phyloP scores from a whole-genome alignment of 1,140 invertebrate genomes.

The Eumeta japonica region DNA sequence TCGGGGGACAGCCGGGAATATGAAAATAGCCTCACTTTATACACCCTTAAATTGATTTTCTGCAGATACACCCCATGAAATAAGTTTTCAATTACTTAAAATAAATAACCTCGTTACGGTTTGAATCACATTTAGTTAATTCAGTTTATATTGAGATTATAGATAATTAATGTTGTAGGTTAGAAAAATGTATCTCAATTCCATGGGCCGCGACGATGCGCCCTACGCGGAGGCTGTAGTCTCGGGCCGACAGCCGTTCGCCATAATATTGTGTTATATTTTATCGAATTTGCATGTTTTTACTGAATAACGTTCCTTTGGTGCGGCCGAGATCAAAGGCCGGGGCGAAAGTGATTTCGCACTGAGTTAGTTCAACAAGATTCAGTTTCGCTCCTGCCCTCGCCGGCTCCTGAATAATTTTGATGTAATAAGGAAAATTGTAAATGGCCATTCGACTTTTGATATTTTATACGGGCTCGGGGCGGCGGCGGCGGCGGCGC shows the following conservation, averaged over 20 bases:
- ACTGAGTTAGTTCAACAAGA: conserved; percentile 54
- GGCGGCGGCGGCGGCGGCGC: background rate
- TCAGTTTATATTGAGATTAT: no score
- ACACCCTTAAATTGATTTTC: no score
- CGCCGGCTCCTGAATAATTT: conserved; percentile 49
- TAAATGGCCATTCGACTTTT: conserved; percentile 47
- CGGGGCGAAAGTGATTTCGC: conserved; percentile 53
- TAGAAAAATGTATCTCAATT: no score
- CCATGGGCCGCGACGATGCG: no score
- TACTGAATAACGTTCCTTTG: conserved; percentile 58
- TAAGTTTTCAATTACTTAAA: no score
- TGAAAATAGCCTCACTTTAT: no score
- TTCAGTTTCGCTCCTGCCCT: conserved; percentile 40
- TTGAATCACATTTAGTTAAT: no score
- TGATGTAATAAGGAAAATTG: conserved; percentile 53
- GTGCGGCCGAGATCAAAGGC: conserved; percentile 51
- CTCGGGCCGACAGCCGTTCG: conserved; percentile 32
- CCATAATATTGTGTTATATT: conserved; percentile 56
- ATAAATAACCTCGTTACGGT: no score
- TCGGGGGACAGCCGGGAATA: no score
- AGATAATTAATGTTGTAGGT: no score
- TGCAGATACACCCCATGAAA: no score
- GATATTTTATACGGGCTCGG: conserved; percentile 28
- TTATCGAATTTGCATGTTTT: conserved; percentile 59
- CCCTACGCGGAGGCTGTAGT: no score